Percentiles rank a stretch among this genome's conserved stretches.
phyloP scores from a whole-genome alignment of 2,113 vertebrate genomes.

The Pimephales promelas region DNA sequence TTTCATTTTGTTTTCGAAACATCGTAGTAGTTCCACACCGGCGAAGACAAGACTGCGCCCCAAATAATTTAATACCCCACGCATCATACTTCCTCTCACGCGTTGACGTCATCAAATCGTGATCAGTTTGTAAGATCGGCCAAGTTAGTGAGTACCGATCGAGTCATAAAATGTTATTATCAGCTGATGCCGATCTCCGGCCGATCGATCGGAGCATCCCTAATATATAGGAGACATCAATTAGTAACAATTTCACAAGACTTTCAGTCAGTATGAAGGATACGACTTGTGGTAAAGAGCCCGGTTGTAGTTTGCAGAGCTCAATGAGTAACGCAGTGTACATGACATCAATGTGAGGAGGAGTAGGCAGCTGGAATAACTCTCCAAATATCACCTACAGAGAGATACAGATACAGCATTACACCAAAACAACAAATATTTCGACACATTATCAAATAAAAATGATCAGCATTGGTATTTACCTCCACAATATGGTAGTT shows the following conservation, averaged over 20 bases:
- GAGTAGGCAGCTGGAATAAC: slow-evolving; percentile 88
- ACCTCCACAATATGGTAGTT: slow-evolving; percentile 99
- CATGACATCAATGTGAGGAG: slow-evolving; percentile 94
- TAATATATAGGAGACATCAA: background rate
- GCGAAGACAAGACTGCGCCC: too few relatives aligned
- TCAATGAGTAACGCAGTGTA: slow-evolving; percentile 97
- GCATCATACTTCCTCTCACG: too few relatives aligned
- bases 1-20: too few relatives aligned
- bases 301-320: slow-evolving; percentile 96
- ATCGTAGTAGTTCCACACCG: too few relatives aligned
- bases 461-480: slow-evolving; percentile 1
- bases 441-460: background rate
- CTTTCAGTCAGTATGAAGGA: slow-evolving; percentile 74
- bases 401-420: background rate
- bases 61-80: too few relatives aligned
- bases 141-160: too few relatives aligned
- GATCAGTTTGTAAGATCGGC: too few relatives aligned
- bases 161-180: too few relatives aligned
- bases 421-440: background rate
- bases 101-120: too few relatives aligned
- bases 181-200: too few relatives aligned
- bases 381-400: slow-evolving; percentile 93
- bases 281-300: slow-evolving; percentile 98
- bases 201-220: too few relatives aligned
- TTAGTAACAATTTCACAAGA: background rate